Percentiles rank a stretch among this genome's conserved stretches.
Conservation (phyloP, 2,888 invertebrate species). For the Lithophane ornitopus region DNA sequence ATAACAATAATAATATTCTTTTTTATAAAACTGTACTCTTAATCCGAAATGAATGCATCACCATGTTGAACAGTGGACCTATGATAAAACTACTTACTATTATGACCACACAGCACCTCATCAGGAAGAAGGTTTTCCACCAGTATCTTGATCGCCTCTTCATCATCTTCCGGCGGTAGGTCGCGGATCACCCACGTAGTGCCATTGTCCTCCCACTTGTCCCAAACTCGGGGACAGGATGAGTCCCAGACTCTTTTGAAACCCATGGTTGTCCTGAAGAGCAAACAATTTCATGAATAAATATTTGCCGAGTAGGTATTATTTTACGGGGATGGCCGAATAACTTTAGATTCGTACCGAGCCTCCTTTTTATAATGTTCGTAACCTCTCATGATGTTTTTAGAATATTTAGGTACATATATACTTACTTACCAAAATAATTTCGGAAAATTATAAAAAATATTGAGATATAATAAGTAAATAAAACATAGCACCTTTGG, state of each 20-base stretch:
- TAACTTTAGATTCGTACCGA: neutral
- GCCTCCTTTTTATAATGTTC: neutral
- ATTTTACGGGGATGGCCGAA: neutral
- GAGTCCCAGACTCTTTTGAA: conserved; percentile 73
- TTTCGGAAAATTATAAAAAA: neutral
- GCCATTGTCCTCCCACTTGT: conserved; percentile 76
- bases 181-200: conserved; percentile 79
- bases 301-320: neutral
- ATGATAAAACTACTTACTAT: conserved; percentile 67
- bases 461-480: too few species aligned
- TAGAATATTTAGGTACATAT: neutral
- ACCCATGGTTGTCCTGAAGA: conserved; percentile 62
- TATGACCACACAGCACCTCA: conserved; percentile 74
- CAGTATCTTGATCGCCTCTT: conserved; percentile 74
- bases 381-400: neutral
- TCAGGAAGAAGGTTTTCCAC: conserved; percentile 74
- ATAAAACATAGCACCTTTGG: neutral
- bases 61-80: too few species aligned
- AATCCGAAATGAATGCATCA: too few species aligned
- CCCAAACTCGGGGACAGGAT: conserved; percentile 77
- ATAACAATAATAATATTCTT: too few species aligned
- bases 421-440: neutral
- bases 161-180: conserved; percentile 80
- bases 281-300: neutral
- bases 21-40: too few species aligned